Conservation (phyloP, 1,140 invertebrate genomes). For the Metopolophium dirhodum region DNA sequence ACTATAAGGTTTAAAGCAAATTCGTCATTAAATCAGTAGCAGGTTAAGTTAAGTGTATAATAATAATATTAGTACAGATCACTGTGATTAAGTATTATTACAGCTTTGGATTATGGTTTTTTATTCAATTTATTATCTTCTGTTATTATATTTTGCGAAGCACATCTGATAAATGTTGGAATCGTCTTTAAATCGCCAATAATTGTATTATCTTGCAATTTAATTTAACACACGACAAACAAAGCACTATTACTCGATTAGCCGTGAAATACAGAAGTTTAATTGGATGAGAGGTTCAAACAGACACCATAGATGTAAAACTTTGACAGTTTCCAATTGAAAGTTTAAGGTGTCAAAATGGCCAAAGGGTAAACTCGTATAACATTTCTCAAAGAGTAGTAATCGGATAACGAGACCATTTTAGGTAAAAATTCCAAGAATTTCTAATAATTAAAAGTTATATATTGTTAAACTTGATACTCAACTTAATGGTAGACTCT, state of each 20-base stretch:
- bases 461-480: neutral
- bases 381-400: neutral
- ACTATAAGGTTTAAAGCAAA: neutral
- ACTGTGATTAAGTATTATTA: neutral
- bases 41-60: neutral
- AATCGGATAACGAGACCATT: neutral
- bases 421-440: neutral
- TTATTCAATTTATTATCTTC: neutral
- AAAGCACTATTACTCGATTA: neutral
- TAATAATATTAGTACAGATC: neutral
- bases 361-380: constrained; percentile 27
- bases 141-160: neutral
- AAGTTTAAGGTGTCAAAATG: constrained; percentile 36
- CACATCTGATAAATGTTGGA: neutral
- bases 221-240: neutral
- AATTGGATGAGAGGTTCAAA: constrained; percentile 20
- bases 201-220: neutral
- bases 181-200: neutral
- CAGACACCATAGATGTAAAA: constrained; percentile 10
- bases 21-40: neutral
- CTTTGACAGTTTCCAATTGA: constrained; percentile 35
- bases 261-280: neutral
- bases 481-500: neutral
- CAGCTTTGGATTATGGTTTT: neutral
- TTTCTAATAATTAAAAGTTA: neutral